Conservation (phyloP, 2,888 invertebrate genomes). For the Gastracanthus pulcherrimus region DNA sequence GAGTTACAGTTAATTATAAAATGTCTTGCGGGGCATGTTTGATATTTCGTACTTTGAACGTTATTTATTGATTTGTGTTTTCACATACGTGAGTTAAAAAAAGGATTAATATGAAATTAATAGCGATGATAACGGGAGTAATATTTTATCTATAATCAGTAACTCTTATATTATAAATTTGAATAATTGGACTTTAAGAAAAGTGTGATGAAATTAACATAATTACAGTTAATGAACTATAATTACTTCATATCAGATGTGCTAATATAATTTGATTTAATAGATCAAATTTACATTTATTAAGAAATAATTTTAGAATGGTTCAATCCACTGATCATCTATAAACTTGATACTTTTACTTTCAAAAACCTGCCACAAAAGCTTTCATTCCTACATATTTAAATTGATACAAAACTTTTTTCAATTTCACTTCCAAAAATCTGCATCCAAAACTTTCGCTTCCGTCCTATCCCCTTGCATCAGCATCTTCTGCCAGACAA, state of each 20-base stretch:
- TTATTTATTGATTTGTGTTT: not conserved
- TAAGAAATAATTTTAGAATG: not conserved
- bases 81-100: not conserved
- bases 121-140: not conserved
- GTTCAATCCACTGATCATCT: not conserved
- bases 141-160: not conserved
- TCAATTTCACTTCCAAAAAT: not conserved
- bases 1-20: not conserved
- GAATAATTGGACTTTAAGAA: conserved; percentile 12
- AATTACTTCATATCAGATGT: conserved; percentile 11
- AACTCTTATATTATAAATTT: not conserved
- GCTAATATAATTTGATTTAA: not conserved
- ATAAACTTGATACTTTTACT: not conserved
- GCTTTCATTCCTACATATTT: not conserved
- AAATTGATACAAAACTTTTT: not conserved
- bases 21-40: not conserved
- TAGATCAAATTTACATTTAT: not conserved
- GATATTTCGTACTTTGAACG: not conserved
- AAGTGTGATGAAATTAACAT: conserved; percentile 19
- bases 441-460: too few relatives aligned
- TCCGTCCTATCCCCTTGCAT: not conserved
- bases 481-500: not conserved
- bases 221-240: not conserved
- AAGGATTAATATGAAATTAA: not conserved
- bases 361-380: not conserved